phyloP scores from a whole-genome alignment of 1,140 invertebrate species.

The Nephotettix cincticeps region DNA sequence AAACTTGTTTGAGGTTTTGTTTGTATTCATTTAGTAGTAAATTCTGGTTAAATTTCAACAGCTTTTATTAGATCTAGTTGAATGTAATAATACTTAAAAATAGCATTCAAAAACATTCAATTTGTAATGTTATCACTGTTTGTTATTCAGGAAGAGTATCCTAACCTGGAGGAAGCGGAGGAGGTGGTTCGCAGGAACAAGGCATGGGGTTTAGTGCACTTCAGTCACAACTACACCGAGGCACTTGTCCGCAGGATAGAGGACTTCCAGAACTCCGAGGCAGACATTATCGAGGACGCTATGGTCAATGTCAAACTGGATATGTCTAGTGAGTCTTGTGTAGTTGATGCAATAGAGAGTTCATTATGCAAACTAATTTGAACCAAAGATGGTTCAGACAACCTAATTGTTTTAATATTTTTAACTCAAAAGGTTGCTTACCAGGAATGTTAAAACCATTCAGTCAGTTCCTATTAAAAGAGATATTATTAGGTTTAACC shows the following conservation, averaged over 20 bases:
- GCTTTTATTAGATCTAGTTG: not conserved
- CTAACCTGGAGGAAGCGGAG: conserved; percentile 57
- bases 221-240: conserved; percentile 72
- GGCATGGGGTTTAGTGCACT: conserved; percentile 68
- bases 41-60: not conserved
- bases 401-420: not conserved
- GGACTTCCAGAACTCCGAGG: conserved; percentile 50
- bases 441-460: not conserved
- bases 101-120: too few species aligned
- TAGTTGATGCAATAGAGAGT: too few species aligned
- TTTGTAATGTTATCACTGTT: too few species aligned
- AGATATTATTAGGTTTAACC: not conserved
- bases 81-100: not conserved
- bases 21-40: too few species aligned
- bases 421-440: not conserved
- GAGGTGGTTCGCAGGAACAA: conserved; percentile 59
- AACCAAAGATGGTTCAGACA: too few species aligned
- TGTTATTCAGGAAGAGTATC: conserved; percentile 53
- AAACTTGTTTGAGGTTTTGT: too few species aligned
- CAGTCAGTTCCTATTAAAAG: not conserved
- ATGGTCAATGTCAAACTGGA: conserved; percentile 67
- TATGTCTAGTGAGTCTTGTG: conserved; percentile 60
- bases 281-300: conserved; percentile 55
- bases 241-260: conserved; percentile 58
- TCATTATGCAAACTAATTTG: too few species aligned